phyloP scores from a whole-genome alignment of 2,888 invertebrate species.

The Synanthedon formicaeformis region DNA sequence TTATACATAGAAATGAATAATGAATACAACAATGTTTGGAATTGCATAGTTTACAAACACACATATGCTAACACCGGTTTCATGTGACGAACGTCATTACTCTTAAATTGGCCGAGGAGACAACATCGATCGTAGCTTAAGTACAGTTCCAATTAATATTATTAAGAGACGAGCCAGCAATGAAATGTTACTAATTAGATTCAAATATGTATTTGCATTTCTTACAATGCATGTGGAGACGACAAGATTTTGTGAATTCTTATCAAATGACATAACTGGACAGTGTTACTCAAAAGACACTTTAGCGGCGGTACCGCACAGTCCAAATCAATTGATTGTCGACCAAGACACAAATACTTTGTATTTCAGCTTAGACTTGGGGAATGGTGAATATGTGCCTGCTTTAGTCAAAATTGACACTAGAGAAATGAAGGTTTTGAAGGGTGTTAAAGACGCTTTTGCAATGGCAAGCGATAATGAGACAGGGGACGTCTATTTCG shows the following conservation, averaged over 20 bases:
- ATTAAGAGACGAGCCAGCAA: too few relatives aligned
- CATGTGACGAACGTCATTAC: too few relatives aligned
- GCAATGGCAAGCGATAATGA: constrained; percentile 33
- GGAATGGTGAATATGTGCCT: constrained; percentile 45
- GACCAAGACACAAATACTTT: constrained; percentile 34
- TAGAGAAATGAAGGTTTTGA: constrained; percentile 35
- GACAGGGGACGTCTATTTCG: constrained; percentile 39
- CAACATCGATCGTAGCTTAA: too few relatives aligned
- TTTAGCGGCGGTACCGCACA: constrained; percentile 34
- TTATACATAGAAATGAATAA: too few relatives aligned
- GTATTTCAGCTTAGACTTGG: constrained; percentile 52
- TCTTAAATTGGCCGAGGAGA: too few relatives aligned
- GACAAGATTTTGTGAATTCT: constrained; percentile 27
- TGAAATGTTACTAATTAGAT: too few relatives aligned
- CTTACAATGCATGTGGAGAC: neutral
- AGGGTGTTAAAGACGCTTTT: constrained; percentile 53
- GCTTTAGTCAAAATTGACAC: constrained; percentile 33
- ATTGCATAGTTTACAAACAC: too few relatives aligned
- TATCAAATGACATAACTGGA: constrained; percentile 20
- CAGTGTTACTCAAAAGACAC: constrained; percentile 44
- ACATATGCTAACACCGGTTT: too few relatives aligned
- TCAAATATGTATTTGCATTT: too few relatives aligned
- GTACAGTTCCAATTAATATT: too few relatives aligned
- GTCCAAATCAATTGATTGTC: constrained; percentile 48
- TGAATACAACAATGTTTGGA: too few relatives aligned